Evolutionary conservation across 2,888 invertebrate species (phyloP), one percentile per base, ranked within the genome.

Genomic region (Cancer borealis): DNA sequence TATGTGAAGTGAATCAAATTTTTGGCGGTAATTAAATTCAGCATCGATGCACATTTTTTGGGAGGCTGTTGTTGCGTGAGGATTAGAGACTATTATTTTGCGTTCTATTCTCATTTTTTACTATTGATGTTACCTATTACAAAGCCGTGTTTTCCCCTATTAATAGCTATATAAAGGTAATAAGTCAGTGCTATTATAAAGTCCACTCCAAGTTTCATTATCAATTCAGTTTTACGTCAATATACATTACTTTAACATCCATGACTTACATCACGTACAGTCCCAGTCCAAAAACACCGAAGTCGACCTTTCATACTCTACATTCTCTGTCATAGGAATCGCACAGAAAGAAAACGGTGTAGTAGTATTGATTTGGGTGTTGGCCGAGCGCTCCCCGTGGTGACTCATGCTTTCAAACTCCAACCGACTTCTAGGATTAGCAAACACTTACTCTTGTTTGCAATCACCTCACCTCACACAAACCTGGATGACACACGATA

Each of bases 291-390:
- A 79, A 73, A 79, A 79, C 10, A 79, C 30, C 30, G 30, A 10
- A 79, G 79, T 30, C 30, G 4, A 30, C 79, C 79, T 30, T 26
- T 5, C 8, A 26, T 6, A 3, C 1, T 14, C 17, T 90, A 73
- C 90, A 88, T 84, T 93, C 84, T 93, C 26, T 79, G 21, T 21
- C 90, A 87, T 6, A n/a, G 54, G 26, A 46, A 45, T 90, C 84
- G 45, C 14, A 30, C 6, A 39, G 14, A 88, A 73, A 93, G 93
- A 93, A 93, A 93, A 93, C 93, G 93, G 73, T 39, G 39, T 26
- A 21, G 60, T 26, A 39, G 54, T 93, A 93, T 93, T 93, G 93
- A 93, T 93, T 93, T 88, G 93, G 93, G 93, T 93, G 93, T 93
- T 84, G 93, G 93, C 92, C 30, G 39, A 10, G 39, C 39, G 39